Evolutionary conservation across 2,797 vertebrate species (phyloP).

Genomic region (Melanotaenia maccullochi): DNA sequence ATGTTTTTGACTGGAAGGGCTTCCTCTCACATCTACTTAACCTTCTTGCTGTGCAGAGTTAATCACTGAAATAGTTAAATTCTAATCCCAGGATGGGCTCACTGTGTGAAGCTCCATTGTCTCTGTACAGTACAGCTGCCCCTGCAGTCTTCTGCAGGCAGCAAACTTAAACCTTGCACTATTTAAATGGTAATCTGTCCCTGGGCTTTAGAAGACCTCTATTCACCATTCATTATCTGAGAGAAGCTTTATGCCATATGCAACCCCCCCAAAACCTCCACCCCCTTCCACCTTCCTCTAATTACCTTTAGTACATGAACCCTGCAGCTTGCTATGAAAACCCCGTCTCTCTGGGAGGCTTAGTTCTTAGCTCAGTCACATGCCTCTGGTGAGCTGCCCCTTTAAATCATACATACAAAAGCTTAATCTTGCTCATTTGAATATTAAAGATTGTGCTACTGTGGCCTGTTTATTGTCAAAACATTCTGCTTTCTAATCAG

Average conservation of each 20-base stretch:
- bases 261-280: conserved; percentile 16
- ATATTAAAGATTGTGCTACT: conserved; percentile 55
- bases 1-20: background rate
- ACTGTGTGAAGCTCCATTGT: conserved; percentile 61
- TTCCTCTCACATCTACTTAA: conserved; percentile 34
- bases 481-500: conserved; percentile 37
- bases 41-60: conserved; percentile 42
- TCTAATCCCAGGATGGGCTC: conserved; percentile 57
- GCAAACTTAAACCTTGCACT: conserved; percentile 70
- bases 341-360: conserved; percentile 55
- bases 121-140: conserved; percentile 71
- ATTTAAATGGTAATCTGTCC: conserved; percentile 82
- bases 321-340: conserved; percentile 41
- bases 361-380: conserved; percentile 53
- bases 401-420: conserved; percentile 46
- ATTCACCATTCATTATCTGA: conserved; percentile 71
- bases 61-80: conserved; percentile 59
- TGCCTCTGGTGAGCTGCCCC: conserved; percentile 52
- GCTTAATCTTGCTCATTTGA: conserved; percentile 61
- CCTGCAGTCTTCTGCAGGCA: conserved; percentile 48
- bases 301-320: conserved; percentile 76
- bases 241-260: conserved; percentile 63
- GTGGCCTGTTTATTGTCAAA: conserved; percentile 53
- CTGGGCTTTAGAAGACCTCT: conserved; percentile 67
- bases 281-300: conserved; percentile 47